Conservation (phyloP, 1,140 invertebrate species). For the Tetragonula clypearis region DNA sequence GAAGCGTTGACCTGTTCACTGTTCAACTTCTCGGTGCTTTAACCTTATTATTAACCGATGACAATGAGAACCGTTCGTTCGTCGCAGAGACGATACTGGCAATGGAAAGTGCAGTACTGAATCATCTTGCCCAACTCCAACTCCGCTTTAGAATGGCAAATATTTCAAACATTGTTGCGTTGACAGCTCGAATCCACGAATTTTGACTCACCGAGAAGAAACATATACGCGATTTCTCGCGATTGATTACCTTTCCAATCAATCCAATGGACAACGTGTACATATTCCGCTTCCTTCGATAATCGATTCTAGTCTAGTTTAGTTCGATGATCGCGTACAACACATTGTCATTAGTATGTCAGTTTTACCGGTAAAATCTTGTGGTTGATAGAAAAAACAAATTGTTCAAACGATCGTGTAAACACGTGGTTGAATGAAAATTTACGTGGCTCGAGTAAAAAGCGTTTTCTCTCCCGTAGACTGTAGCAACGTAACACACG, state of each 20-base stretch:
- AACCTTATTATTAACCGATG: neutral
- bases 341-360: too few relatives aligned
- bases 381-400: neutral
- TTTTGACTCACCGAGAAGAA: neutral
- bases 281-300: slow-evolving; percentile 2
- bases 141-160: slow-evolving; percentile 33
- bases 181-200: slow-evolving; percentile 9
- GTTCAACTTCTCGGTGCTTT: neutral
- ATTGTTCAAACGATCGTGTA: neutral
- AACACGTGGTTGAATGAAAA: neutral
- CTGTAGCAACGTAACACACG: neutral
- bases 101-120: slow-evolving; percentile 45
- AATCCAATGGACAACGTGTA: neutral
- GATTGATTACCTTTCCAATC: neutral
- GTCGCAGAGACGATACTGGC: slow-evolving; percentile 41
- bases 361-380: neutral
- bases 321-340: too few relatives aligned
- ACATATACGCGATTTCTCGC: neutral
- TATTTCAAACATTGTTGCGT: slow-evolving; percentile 31
- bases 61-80: slow-evolving; percentile 20
- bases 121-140: slow-evolving; percentile 42
- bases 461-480: neutral
- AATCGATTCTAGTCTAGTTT: slow-evolving; percentile 18
- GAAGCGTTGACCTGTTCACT: neutral
- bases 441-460: neutral